These are phyloP conservation scores for Agrochola macilenta DNA, from an alignment of 2,888 invertebrate species.

Conservation along the genomic window DNA sequence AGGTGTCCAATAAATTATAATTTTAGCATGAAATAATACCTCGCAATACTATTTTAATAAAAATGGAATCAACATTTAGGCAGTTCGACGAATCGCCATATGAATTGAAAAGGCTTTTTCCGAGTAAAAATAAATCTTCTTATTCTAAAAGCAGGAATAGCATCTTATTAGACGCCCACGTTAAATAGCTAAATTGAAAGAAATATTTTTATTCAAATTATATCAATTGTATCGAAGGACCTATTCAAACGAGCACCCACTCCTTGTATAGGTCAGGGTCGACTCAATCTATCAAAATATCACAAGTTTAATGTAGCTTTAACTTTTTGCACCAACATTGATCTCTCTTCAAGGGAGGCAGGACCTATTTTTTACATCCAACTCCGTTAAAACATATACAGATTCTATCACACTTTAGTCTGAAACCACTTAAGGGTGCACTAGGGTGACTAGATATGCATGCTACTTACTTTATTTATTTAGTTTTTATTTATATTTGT, in stretches of 20 bases:
- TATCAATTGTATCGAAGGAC: neutral
- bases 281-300: slow-evolving; percentile 29
- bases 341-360: neutral
- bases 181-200: slow-evolving; percentile 8
- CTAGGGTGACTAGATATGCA: too few species aligned
- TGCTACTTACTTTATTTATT: too few species aligned
- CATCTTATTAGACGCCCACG: slow-evolving; percentile 26
- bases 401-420: neutral
- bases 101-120: slow-evolving; percentile 26
- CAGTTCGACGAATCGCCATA: neutral
- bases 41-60: neutral
- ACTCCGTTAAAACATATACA: neutral
- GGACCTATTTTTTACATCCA: neutral
- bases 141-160: slow-evolving; percentile 16
- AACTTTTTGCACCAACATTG: slow-evolving; percentile 1
- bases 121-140: slow-evolving; percentile 20
- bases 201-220: slow-evolving; percentile 15
- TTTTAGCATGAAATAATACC: too few species aligned
- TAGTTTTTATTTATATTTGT: too few species aligned
- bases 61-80: slow-evolving; percentile 23
- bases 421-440: neutral
- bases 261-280: slow-evolving; percentile 6
- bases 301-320: neutral
- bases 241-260: slow-evolving; percentile 10
- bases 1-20: slow-evolving; percentile 4